Evolutionary conservation across 2,797 vertebrate genomes (phyloP), one percentile per base, ranked within the genome.

Genomic region (Bryconaethiops microstoma): DNA sequence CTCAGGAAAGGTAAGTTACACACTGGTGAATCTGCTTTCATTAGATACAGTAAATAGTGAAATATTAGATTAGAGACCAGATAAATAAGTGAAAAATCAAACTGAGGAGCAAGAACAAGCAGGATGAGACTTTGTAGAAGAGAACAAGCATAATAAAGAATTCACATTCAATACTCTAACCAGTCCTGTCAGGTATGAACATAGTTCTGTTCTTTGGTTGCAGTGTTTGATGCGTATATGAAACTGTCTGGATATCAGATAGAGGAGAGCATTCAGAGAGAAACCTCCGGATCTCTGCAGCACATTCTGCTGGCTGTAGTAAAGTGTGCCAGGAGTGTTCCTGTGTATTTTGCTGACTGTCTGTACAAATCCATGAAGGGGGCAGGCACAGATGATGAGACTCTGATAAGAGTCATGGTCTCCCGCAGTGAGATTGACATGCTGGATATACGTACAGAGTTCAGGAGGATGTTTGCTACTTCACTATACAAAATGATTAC

Each of bases 191-290:
- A 29, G 29, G 29, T 29, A 3, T 29, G 29, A 1, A 1, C 29
- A 17, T 54, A 8, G 1, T 39, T 29, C 0, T 16, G 3, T 29
- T 29, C 1, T 2, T 16, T 39, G 6, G 63, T 87, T 92, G 85
- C 92, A 99, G 98, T 98, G 60, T 98, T 99, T 87, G 94, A 95
- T 25, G 95, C 95, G 7, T 99, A 99, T 91, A 97, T 96, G 95
- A 98, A 96, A 59, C 89, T 98, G 87, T 91, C 96, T 0, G 98
- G 98, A 68, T 98, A 91, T 76, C 96, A 99, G 85, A 96, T 99
- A 12, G 97, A 99, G 88, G 97, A 99, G 87, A 98, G 94, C 85
- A 96, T 99, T 77, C 88, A 95, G 85, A 95, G 95, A 71, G 98
- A 99, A 91, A 98, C 97, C 0, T 97, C 96, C 2, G 97, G 97